Evolutionary conservation across 2,797 vertebrate species (phyloP), one percentile per base, ranked within the genome.

Genomic region (Protonibea diacanthus): DNA sequence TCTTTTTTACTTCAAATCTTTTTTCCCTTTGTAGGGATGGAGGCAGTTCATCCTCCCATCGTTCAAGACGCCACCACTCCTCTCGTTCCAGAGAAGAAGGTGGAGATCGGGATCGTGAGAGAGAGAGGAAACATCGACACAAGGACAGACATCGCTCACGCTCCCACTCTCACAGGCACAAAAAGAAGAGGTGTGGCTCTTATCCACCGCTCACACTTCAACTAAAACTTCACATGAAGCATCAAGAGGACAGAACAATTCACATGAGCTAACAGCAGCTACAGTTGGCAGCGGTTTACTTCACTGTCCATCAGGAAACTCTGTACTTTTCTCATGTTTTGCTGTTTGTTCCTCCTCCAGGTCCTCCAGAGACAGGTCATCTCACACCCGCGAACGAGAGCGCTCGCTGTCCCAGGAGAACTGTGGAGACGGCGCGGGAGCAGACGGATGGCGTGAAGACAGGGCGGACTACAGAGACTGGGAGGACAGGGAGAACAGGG

Each of bases 131-230:
- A 80, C 95, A 96, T 79, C 92, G 95, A 64, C 95, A 96, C 91
- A 95, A 95, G 79, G 95, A 96, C 0, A 78, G 90, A n/a, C 95
- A 95, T 80, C 95, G 95, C 86, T 96, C 95, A 4, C 94, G 91
- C 80, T 96, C 95, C 18, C 93, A 96, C 87, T 96, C 95, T 52
- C 95, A 96, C 92, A 92, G 95, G 71, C 93, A 66, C 78, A 96
- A 93, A 85, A 95, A 90, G 87, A 96, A 95, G 89, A 95, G 95
- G 95, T 96, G 68, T 51, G 53, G 38, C 29, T 66, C 56, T 57
- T 45, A 18, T 61, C 45, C n/a, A n/a, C 65, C 47, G 25, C 20
- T 3, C 5, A 45, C 10, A 27, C 9, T 44, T 13, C 13, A 44
- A 38, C 8, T 38, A 38, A 38, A 38, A 9, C 33, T 38, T 56